phyloP scores from a whole-genome alignment of 1,140 invertebrate genomes.

The Drosophila repleta region DNA sequence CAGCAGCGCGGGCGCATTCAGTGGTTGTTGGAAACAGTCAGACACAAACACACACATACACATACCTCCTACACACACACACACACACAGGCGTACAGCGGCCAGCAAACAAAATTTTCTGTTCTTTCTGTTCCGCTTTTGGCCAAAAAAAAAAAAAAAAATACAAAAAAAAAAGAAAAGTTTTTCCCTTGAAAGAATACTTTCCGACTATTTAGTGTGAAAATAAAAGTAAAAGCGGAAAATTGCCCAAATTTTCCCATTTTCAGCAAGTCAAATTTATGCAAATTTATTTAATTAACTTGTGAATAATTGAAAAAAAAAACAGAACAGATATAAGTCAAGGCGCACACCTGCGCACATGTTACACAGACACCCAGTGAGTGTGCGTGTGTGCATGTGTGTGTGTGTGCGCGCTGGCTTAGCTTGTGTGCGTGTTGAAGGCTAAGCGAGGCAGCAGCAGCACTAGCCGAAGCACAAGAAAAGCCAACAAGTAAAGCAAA shows the following conservation, averaged over 20 bases:
- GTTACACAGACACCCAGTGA: slow-evolving; percentile 24
- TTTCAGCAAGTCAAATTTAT: slow-evolving; percentile 26
- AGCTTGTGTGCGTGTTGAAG: slow-evolving; percentile 71
- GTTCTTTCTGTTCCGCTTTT: slow-evolving; percentile 48
- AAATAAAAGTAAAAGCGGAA: slow-evolving; percentile 2
- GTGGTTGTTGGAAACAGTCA: slow-evolving; percentile 71
- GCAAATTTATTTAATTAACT: slow-evolving; percentile 51
- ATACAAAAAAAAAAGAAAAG: background rate
- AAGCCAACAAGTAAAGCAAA: slow-evolving; percentile 73
- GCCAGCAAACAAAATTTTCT: slow-evolving; percentile 75
- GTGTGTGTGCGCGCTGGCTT: slow-evolving; percentile 7
- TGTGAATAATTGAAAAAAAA: slow-evolving; percentile 51
- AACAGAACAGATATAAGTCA: slow-evolving; percentile 46
- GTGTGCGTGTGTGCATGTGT: slow-evolving; percentile 36
- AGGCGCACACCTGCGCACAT: slow-evolving; percentile 80
- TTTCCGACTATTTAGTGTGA: slow-evolving; percentile 25
- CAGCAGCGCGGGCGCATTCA: slow-evolving; percentile 65
- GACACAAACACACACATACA: slow-evolving; percentile 44
- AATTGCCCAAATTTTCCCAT: slow-evolving; percentile 14
- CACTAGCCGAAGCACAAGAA: slow-evolving; percentile 43
- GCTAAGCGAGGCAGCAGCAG: slow-evolving; percentile 51
- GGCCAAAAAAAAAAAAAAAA: slow-evolving; percentile 24
- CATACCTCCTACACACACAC: slow-evolving; percentile 27
- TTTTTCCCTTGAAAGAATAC: slow-evolving; percentile 30
- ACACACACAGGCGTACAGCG: slow-evolving; percentile 26